Conservation (phyloP, 2,797 vertebrate species). For the Amazona finschi region DNA sequence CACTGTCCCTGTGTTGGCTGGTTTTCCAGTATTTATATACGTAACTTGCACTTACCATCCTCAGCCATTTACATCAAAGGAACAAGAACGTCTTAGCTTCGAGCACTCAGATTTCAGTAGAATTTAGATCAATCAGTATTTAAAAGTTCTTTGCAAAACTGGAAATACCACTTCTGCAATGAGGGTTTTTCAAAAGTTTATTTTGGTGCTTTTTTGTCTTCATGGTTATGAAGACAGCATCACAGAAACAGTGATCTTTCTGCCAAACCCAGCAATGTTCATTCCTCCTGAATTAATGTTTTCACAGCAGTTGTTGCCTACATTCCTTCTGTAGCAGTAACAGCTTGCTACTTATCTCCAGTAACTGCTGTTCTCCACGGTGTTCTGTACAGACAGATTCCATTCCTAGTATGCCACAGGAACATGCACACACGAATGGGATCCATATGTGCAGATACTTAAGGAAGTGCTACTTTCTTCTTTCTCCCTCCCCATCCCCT, state of each 20-base stretch:
- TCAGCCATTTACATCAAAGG: not conserved
- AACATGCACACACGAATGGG: not conserved
- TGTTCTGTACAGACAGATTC: constrained; percentile 14
- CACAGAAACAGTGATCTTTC: not conserved
- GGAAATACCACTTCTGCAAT: not conserved
- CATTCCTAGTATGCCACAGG: not conserved
- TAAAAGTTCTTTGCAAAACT: not conserved
- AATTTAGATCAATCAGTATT: not conserved
- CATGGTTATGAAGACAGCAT: not conserved
- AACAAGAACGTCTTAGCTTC: not conserved
- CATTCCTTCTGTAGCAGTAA: not conserved
- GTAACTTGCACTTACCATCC: not conserved
- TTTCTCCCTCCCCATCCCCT: not conserved
- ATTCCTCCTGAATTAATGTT: not conserved
- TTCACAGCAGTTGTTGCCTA: not conserved
- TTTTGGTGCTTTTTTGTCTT: not conserved
- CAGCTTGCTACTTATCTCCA: not conserved
- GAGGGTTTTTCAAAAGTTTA: not conserved
- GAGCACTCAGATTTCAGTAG: not conserved
- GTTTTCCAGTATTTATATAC: not conserved
- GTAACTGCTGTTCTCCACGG: not conserved
- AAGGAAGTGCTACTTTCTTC: not conserved
- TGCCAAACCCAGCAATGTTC: not conserved
- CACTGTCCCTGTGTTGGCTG: accelerated
- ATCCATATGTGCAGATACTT: not conserved